phyloP scores from a whole-genome alignment of 2,888 invertebrate genomes.

The Platycheirus albimanus region DNA sequence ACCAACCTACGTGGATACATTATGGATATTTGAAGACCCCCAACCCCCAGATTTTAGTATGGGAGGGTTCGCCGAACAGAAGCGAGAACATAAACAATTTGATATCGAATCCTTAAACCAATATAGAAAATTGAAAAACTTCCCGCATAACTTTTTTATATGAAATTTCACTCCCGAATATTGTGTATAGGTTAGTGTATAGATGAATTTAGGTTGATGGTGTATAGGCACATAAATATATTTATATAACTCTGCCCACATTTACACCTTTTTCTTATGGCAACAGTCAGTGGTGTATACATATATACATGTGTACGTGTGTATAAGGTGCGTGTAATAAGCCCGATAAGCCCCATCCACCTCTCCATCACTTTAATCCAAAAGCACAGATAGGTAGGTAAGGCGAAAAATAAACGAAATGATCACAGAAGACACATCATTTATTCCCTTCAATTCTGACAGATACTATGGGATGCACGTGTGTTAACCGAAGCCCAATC shows the following conservation, averaged over 20 bases:
- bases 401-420: slow-evolving; percentile 40
- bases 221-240: slow-evolving; percentile 25
- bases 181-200: slow-evolving; percentile 15
- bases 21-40: neutral
- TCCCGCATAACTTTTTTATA: slow-evolving; percentile 69
- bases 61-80: neutral
- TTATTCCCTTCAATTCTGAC: slow-evolving; percentile 74
- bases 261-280: slow-evolving; percentile 39
- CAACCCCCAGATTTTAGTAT: neutral
- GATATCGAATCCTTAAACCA: slow-evolving; percentile 70
- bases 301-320: slow-evolving; percentile 10
- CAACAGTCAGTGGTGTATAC: slow-evolving; percentile 19
- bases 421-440: slow-evolving; percentile 72
- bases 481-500: slow-evolving; percentile 74
- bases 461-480: slow-evolving; percentile 69
- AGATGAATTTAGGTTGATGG: slow-evolving; percentile 10
- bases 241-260: slow-evolving; percentile 41
- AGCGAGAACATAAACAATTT: slow-evolving; percentile 49
- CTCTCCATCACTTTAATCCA: slow-evolving; percentile 55
- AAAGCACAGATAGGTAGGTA: slow-evolving; percentile 17
- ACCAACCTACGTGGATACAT: no score
- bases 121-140: slow-evolving; percentile 74
- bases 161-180: slow-evolving; percentile 63
- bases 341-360: slow-evolving; percentile 63
- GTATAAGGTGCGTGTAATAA: slow-evolving; percentile 71